Evolutionary conservation across 2,113 vertebrate species (phyloP), one percentile per base, ranked within the genome.

Genomic region (Macquaria ambigua): DNA sequence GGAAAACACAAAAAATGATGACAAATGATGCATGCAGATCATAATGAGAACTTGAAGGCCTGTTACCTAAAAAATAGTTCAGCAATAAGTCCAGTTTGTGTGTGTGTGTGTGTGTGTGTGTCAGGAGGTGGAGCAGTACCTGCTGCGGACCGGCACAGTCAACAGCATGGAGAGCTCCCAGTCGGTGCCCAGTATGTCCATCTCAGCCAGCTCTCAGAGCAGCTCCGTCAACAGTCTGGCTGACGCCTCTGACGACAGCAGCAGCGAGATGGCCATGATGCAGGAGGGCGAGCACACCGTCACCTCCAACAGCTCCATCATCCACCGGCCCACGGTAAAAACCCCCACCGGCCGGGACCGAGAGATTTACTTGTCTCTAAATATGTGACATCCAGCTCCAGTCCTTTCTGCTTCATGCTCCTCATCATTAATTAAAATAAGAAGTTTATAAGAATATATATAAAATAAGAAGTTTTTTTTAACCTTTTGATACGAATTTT

Each of bases 101-200:
- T 6, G n/a, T n/a, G n/a, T n/a, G n/a, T n/a, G n/a, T n/a, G n/a
- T 31, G 28, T 50, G 15, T 50, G 18, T 6, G 21, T 16, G 63
- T 67, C 92, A 98, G 97, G 97, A 98, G 88, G 94, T 93, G 41
- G 97, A 98, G 88, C 96, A 94, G 89, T 97, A 97, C 92, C 95
- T 97, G 85, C 81, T 97, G 87, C 93, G 96, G 50, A 97, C 96
- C 0, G 97, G 97, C 20, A 98, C 97, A 0, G 94, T 98, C 10
- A 97, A 97, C 95, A 98, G 97, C 92, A 96, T 98, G 95, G 97
- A 97, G 94, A 98, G 97, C 92, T 97, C 97, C 62, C 97, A 98
- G 92, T 98, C 97, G 0, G 96, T 98, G n/a, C 97, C 97, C 85
- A 97, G 97, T 43, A 98, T 98, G 97, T 98, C 97, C 71, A 98